phyloP scores from a whole-genome alignment of 2,888 invertebrate species.

The Drosophila peninsularis region DNA sequence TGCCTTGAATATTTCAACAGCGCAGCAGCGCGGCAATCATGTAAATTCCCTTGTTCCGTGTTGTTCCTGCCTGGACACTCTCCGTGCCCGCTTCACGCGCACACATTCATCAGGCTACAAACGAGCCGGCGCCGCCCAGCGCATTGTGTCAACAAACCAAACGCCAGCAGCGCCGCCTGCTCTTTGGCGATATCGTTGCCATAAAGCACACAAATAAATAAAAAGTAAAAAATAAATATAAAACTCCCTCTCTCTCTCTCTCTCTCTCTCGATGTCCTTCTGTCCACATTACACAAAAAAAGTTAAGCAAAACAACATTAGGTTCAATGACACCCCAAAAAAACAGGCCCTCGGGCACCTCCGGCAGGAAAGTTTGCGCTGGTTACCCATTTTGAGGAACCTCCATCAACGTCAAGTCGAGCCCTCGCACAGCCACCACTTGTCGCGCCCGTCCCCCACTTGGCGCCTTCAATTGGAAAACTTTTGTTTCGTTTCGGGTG shows the following conservation, averaged over 20 bases:
- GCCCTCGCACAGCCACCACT: constrained; percentile 8
- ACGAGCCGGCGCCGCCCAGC: constrained; percentile 14
- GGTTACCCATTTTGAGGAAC: constrained; percentile 45
- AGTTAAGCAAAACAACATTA: constrained; percentile 60
- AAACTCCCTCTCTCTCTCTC: constrained; percentile 20
- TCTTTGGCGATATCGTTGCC: constrained; percentile 53
- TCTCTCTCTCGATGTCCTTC: constrained; percentile 14
- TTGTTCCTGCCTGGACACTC: constrained; percentile 27
- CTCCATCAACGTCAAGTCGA: constrained; percentile 70
- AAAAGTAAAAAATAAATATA: constrained; percentile 70
- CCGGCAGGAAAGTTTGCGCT: constrained; percentile 29
- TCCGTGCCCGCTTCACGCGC: constrained; percentile 28
- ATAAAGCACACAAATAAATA: constrained; percentile 76
- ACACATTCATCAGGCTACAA: constrained; percentile 53
- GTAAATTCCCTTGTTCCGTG: constrained; percentile 38
- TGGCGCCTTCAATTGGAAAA: constrained; percentile 66
- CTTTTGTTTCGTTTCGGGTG: constrained; percentile 57
- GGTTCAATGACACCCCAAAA: constrained; percentile 73
- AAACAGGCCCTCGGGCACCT: constrained; percentile 40
- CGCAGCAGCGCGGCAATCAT: constrained; percentile 44
- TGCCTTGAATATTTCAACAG: constrained; percentile 48
- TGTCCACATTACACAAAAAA: constrained; percentile 34
- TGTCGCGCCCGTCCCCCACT: no score
- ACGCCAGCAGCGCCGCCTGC: neutral
- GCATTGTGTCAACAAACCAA: constrained; percentile 60